Base-by-base conservation (phyloP, 2,888 invertebrate genomes). In the Lissonota sp. region DNA sequence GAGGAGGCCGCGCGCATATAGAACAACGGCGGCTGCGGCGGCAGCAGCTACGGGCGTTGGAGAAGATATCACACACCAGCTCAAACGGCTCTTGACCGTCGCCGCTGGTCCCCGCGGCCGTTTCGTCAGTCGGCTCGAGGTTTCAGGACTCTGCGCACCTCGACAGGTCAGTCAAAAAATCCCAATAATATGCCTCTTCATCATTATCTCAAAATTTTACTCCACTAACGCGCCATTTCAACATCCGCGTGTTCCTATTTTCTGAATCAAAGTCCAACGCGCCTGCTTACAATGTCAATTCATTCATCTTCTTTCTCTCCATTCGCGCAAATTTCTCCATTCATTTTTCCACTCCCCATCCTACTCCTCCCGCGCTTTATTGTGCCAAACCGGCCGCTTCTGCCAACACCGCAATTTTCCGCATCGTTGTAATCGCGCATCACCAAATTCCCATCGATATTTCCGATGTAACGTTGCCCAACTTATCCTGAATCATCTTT, bases 131-230 rank as follows among this genome's bases (percentile, higher is more conserved):
- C 88, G 89, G 88, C 89, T 87, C 90, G 88, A 87, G 88, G 90
- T 90, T 91, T 91, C 90, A 90, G 91, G 90, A 91, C 91, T 87
- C 88, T 88, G 87, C 90, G 89, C 89, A 89, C 88, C 79, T 62
- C 53, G 86, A 85, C 88, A 88, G 89, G 88, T 90, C 87, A 87
- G 90, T 90, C 51, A 49, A 85, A 84, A n/a, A 26, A 26, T 51
- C 10, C 3, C 7, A 8, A n/a, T 8, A n/a, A 26, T 55, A 26
- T 42, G 1, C 5, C 16, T 26, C 26, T 26, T 26, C 26, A 26
- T 26, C 42, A 14, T 16, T 14, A 51, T 39, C 42, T 46, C 6
- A 26, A 26, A 26, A 26, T 26, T 40, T 44, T 16, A 14, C 12
- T 37, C 5, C 44, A 14, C 3, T 26, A 26, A 2, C 26, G 26